Conservation (phyloP, 2,797 vertebrate genomes). For the Ispidina picta region DNA sequence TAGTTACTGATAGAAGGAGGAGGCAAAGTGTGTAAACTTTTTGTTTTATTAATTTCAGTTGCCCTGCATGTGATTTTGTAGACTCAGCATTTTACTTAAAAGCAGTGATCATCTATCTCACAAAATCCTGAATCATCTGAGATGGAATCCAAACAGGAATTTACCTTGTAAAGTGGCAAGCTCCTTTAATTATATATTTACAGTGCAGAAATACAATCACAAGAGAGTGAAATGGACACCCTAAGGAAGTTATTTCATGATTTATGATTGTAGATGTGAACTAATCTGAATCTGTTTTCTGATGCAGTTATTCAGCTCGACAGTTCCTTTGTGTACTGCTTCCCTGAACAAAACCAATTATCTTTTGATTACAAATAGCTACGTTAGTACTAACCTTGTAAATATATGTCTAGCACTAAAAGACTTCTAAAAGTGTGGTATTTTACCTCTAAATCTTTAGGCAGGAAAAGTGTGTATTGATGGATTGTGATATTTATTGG, state of each 20-base stretch:
- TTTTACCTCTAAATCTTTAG: conserved; percentile 73
- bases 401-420: conserved; percentile 59
- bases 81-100: conserved; percentile 25
- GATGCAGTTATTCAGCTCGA: background rate
- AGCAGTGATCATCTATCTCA: background rate
- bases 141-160: background rate
- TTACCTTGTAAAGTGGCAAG: background rate
- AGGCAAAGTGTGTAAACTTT: background rate
- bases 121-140: conserved; percentile 4
- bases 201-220: background rate
- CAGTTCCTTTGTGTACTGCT: conserved; percentile 46
- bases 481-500: conserved; percentile 87
- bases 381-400: conserved; percentile 56
- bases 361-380: conserved; percentile 70
- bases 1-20: background rate
- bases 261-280: conserved; percentile 18
- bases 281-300: background rate
- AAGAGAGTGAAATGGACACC: background rate
- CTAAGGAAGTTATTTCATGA: background rate
- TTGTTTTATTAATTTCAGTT: conserved; percentile 14
- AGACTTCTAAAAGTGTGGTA: conserved; percentile 62
- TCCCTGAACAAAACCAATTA: conserved; percentile 59
- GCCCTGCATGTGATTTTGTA: background rate
- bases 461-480: conserved; percentile 76
- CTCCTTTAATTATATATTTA: background rate